Percentiles rank a stretch among this genome's conserved stretches.
These are phyloP conservation scores for Austrolebias charrua DNA, from an alignment of 2,797 vertebrate species.

Conservation along the genomic window DNA sequence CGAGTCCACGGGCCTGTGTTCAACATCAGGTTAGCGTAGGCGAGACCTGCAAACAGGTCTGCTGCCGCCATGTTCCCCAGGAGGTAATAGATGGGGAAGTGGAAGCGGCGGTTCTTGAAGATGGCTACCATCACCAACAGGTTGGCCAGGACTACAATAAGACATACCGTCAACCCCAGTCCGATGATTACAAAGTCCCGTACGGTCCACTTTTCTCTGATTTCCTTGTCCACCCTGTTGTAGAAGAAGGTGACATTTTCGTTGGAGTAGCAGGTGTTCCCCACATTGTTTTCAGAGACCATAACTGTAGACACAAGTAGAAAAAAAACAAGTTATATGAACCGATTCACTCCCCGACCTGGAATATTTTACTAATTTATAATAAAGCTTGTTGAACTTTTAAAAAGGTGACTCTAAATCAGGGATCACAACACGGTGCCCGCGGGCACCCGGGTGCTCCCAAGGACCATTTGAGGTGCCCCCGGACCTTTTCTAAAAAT, in stretches of 20 bases:
- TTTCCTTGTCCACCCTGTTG: constrained; percentile 80
- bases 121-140: constrained; percentile 88
- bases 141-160: constrained; percentile 89
- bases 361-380: background rate
- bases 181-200: constrained; percentile 83
- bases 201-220: constrained; percentile 77
- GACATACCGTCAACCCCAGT: constrained; percentile 85
- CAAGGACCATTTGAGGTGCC: too few species aligned
- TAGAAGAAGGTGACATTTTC: constrained; percentile 88
- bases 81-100: constrained; percentile 93
- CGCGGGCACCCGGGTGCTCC: too few species aligned
- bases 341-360: background rate
- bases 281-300: constrained; percentile 30
- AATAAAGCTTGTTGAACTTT: too few species aligned
- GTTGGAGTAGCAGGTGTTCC: constrained; percentile 75
- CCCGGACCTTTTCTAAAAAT: too few species aligned
- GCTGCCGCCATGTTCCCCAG: constrained; percentile 92
- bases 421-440: too few species aligned
- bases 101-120: constrained; percentile 87
- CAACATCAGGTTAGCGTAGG: constrained; percentile 90
- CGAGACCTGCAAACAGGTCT: constrained; percentile 88
- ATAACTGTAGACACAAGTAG: constrained; percentile 31
- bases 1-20: constrained; percentile 90
- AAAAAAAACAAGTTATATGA: background rate
- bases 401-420: too few species aligned